Percentiles rank a stretch among this genome's conserved stretches.
These are phyloP conservation scores for Apis florea DNA, from an alignment of 1,140 invertebrate genomes.

Conservation along the genomic window DNA sequence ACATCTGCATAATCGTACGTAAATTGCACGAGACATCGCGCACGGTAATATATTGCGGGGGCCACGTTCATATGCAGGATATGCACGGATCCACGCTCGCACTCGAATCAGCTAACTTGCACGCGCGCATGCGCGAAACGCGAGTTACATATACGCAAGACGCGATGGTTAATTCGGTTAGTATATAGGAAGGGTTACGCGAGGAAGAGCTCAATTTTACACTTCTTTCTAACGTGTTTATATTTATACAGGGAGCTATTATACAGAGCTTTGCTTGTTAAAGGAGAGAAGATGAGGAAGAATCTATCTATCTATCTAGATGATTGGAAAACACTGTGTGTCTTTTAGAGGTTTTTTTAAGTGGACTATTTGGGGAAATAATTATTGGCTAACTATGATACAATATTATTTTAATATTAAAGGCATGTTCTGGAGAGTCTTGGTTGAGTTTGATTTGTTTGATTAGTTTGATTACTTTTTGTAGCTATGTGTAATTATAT, in stretches of 20 bases:
- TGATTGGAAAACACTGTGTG: background rate
- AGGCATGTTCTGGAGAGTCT: too few species aligned
- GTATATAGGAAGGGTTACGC: constrained; percentile 48
- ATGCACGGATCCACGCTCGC: constrained; percentile 34
- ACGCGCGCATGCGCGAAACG: background rate
- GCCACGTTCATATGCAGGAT: constrained; percentile 59
- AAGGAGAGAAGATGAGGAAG: background rate
- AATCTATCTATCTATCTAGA: background rate
- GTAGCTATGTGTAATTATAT: too few species aligned
- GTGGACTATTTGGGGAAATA: background rate
- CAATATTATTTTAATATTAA: too few species aligned
- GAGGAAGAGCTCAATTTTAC: constrained; percentile 14
- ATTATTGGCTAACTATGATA: background rate
- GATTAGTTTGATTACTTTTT: too few species aligned
- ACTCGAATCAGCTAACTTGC: background rate
- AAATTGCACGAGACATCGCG: constrained; percentile 65
- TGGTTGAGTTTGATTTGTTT: too few species aligned
- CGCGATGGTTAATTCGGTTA: constrained; percentile 66
- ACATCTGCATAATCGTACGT: constrained; percentile 66
- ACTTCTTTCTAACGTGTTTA: background rate
- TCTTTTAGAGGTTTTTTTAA: background rate
- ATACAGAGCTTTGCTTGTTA: background rate
- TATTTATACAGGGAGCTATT: constrained; percentile 11
- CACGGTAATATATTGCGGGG: constrained; percentile 63
- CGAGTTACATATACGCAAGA: constrained; percentile 3